These are phyloP conservation scores for Macrotis lagotis DNA, from an alignment of 2,113 vertebrate species.

Conservation along the genomic window DNA sequence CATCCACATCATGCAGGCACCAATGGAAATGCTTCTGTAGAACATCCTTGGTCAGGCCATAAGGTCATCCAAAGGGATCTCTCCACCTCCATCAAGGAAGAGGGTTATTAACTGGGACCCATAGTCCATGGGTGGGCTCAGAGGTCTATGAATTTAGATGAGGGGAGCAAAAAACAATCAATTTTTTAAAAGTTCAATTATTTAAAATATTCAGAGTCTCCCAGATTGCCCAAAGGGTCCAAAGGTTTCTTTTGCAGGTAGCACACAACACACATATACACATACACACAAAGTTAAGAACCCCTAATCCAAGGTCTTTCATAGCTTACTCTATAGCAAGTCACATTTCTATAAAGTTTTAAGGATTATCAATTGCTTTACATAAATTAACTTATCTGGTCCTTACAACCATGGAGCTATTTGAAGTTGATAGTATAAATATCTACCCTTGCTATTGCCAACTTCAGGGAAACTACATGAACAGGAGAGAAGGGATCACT, in stretches of 20 bases:
- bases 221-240: neutral
- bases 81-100: neutral
- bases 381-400: neutral
- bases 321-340: neutral
- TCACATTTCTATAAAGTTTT: neutral
- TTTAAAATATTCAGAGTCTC: neutral
- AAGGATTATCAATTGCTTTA: neutral
- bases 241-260: neutral
- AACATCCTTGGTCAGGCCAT: fast-evolving
- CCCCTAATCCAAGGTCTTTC: neutral
- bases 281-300: too few relatives aligned
- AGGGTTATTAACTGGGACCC: neutral
- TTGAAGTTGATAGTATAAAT: neutral
- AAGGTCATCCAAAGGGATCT: neutral
- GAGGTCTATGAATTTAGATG: neutral
- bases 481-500: neutral
- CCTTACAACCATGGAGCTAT: neutral
- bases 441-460: neutral
- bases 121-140: neutral
- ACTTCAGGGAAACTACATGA: neutral
- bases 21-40: neutral
- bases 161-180: too few relatives aligned
- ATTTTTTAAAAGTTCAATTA: too few relatives aligned
- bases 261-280: neutral
- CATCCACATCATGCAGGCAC: too few relatives aligned